Percentiles rank a stretch among this genome's conserved stretches.
phyloP scores from a whole-genome alignment of 2,113 vertebrate species.

The Turnix velox region DNA sequence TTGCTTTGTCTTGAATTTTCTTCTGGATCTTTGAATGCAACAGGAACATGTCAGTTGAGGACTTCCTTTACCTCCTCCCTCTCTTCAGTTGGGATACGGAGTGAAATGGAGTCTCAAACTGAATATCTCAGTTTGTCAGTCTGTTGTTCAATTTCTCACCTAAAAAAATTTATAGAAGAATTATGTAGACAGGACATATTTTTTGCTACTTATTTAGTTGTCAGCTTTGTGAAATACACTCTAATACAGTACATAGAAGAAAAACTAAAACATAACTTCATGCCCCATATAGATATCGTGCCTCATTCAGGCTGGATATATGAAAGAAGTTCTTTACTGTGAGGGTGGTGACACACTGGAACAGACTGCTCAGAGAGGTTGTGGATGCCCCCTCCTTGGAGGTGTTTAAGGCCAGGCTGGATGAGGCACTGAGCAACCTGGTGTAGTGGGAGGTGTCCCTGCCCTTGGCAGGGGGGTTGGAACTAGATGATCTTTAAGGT shows the following conservation, averaged over 20 bases:
- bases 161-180: neutral
- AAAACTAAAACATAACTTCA: no score
- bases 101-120: neutral
- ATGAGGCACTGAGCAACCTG: no score
- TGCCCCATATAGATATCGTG: neutral
- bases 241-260: neutral
- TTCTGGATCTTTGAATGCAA: neutral
- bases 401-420: no score
- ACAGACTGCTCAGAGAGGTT: no score
- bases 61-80: neutral
- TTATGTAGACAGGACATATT: neutral
- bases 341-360: no score
- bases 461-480: no score
- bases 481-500: no score
- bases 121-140: neutral
- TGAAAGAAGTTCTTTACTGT: no score
- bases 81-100: neutral
- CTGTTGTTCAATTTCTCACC: neutral
- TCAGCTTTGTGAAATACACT: neutral
- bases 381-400: no score
- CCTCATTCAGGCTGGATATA: no score
- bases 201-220: conserved; percentile 43
- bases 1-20: neutral
- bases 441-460: no score
- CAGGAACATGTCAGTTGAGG: neutral